phyloP scores from a whole-genome alignment of 2,888 invertebrate species.

The Autographa gamma region DNA sequence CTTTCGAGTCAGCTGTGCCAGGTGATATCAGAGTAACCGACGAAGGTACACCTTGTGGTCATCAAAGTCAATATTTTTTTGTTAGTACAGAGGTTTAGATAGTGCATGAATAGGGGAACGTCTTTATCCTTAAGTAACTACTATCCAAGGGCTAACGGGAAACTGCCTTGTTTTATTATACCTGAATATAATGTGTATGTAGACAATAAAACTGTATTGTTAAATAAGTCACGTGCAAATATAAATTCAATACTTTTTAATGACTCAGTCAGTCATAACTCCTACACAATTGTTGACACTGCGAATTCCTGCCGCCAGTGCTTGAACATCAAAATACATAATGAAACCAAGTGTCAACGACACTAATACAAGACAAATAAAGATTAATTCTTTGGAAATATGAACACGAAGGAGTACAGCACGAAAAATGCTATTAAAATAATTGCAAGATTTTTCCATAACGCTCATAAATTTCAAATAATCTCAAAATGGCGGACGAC shows the following conservation, averaged over 20 bases:
- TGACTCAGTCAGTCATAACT: conserved; percentile 49
- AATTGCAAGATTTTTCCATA: conserved; percentile 1
- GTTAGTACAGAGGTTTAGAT: background rate
- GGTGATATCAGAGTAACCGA: background rate
- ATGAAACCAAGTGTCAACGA: conserved; percentile 34
- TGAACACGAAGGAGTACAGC: background rate
- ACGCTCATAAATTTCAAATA: conserved; percentile 1
- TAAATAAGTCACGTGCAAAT: conserved; percentile 39
- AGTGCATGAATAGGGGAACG: background rate
- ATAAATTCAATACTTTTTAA: conserved; percentile 36
- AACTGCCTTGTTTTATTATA: background rate
- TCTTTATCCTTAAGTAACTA: too few species aligned
- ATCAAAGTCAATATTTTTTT: background rate
- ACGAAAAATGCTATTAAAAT: background rate
- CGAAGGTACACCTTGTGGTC: background rate
- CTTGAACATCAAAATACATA: conserved; percentile 20
- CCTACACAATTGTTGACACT: conserved; percentile 37
- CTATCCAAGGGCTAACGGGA: background rate
- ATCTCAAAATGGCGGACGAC: conserved; percentile 7
- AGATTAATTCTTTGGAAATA: background rate
- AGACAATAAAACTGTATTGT: background rate
- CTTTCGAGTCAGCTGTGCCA: background rate
- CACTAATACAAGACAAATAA: background rate
- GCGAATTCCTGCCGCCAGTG: conserved; percentile 26
- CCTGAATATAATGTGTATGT: background rate